Conservation (phyloP, 1,140 invertebrate species). For the Leptinotarsa texana region DNA sequence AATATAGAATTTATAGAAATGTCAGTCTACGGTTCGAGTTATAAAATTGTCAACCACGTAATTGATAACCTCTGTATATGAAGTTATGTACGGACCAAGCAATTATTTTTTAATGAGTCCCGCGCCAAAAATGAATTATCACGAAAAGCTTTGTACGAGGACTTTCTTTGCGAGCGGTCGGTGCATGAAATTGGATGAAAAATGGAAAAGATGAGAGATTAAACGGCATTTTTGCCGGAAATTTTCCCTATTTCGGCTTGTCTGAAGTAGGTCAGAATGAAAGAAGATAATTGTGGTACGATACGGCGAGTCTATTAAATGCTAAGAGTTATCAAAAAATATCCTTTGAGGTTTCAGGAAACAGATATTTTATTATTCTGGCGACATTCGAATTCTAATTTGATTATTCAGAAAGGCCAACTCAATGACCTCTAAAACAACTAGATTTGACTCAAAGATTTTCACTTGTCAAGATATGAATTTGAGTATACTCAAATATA, state of each 20-base stretch:
- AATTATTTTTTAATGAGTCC: conserved; percentile 1
- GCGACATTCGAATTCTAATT: too few relatives aligned
- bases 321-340: too few relatives aligned
- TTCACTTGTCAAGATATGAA: too few relatives aligned
- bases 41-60: conserved; percentile 3
- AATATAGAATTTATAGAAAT: background rate
- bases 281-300: background rate
- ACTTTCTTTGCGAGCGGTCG: background rate
- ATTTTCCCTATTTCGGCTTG: background rate
- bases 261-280: background rate
- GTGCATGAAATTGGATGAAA: conserved; percentile 8
- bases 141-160: background rate
- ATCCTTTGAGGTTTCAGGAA: too few relatives aligned
- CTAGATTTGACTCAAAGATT: too few relatives aligned
- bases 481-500: too few relatives aligned
- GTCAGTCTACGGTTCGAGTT: background rate
- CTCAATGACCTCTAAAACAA: too few relatives aligned
- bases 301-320: background rate
- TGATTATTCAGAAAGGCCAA: too few relatives aligned
- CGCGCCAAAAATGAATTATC: background rate
- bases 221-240: background rate
- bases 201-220: background rate
- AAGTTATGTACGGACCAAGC: background rate
- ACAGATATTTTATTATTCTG: too few relatives aligned
- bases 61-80: background rate